These are phyloP conservation scores for Microtus montanus DNA, from an alignment of 2,113 vertebrate genomes.

Conservation along the genomic window DNA sequence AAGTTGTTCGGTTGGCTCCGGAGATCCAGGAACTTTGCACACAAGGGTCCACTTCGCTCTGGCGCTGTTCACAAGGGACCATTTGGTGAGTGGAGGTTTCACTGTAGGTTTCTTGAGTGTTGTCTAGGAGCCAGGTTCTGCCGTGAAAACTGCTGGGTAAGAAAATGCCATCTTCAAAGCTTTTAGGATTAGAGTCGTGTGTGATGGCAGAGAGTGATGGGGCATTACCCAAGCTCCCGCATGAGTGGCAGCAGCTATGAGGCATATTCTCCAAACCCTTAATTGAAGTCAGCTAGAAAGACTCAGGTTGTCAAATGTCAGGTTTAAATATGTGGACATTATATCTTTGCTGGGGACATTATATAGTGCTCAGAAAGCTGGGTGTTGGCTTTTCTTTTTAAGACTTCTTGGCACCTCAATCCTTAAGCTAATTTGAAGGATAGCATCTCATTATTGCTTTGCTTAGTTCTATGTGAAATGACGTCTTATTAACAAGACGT, in stretches of 20 bases:
- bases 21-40: neutral
- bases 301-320: neutral
- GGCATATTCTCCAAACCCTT: conserved; percentile 43
- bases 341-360: conserved; percentile 10
- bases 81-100: neutral
- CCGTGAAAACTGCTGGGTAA: conserved; percentile 69
- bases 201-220: conserved; percentile 57
- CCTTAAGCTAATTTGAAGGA: conserved; percentile 55
- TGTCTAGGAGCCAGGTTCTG: conserved; percentile 72
- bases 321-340: conserved; percentile 4
- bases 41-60: accelerated
- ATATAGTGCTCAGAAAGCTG: conserved; percentile 65
- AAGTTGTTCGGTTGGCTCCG: neutral
- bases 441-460: conserved; percentile 55
- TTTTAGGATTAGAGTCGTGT: neutral
- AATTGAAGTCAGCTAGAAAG: neutral
- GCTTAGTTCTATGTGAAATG: conserved; percentile 10
- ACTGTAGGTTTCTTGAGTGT: conserved; percentile 23
- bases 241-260: neutral
- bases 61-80: neutral
- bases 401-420: neutral
- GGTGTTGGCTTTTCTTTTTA: conserved; percentile 60
- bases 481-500: conserved; percentile 46
- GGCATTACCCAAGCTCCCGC: neutral
- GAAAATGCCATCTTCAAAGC: conserved; percentile 51